These are phyloP conservation scores for Helicolenus hilgendorfi DNA, from an alignment of 2,797 vertebrate genomes.

Conservation along the genomic window DNA sequence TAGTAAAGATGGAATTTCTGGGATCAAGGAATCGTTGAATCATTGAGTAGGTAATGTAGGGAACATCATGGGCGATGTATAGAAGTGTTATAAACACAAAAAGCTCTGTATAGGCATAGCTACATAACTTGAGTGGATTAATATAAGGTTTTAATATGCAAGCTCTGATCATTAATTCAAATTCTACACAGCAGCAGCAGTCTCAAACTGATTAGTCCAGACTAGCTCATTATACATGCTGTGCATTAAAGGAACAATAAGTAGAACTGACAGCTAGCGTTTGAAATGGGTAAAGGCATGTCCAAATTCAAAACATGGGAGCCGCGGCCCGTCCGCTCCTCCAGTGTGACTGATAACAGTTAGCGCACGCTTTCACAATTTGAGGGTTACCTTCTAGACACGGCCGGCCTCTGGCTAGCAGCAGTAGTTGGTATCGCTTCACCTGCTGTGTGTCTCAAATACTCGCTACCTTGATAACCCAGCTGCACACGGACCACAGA, in stretches of 20 bases:
- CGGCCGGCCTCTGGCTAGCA: too few species aligned
- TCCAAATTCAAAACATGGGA: too few species aligned
- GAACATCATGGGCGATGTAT: neutral
- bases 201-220: neutral
- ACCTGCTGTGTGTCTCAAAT: too few species aligned
- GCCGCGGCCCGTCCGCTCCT: too few species aligned
- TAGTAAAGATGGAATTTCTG: slow-evolving; percentile 18
- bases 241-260: neutral
- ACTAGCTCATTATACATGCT: neutral
- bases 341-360: too few species aligned
- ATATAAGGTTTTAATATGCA: neutral
- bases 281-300: too few species aligned
- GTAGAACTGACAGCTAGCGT: too few species aligned
- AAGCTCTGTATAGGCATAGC: neutral
- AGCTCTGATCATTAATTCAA: neutral
- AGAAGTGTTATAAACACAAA: neutral
- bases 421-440: too few species aligned
- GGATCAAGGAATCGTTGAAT: slow-evolving; percentile 17
- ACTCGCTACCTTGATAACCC: too few species aligned
- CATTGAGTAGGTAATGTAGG: neutral
- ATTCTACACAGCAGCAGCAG: neutral
- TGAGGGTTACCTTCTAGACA: too few species aligned
- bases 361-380: too few species aligned
- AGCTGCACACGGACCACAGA: too few species aligned
- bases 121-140: neutral